phyloP scores from a whole-genome alignment of 2,797 vertebrate species.

The Setipinna tenuifilis region DNA sequence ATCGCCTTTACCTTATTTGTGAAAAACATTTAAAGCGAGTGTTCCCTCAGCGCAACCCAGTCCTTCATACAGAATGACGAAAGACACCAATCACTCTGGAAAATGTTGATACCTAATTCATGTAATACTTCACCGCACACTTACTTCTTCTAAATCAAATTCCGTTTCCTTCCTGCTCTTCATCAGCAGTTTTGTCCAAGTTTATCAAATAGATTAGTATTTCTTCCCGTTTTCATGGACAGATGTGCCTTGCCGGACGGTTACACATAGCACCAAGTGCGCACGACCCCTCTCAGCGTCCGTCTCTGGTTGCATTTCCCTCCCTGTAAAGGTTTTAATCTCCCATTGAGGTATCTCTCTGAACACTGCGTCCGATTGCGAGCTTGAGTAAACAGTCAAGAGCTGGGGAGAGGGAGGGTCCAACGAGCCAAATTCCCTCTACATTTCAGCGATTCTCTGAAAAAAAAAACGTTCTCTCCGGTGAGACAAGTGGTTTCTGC shows the following conservation, averaged over 20 bases:
- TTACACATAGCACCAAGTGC: conserved; percentile 28
- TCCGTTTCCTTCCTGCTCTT: conserved; percentile 42
- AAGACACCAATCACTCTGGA: conserved; percentile 13
- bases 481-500: not conserved
- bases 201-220: conserved; percentile 26
- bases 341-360: conserved; percentile 44
- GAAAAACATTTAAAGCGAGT: conserved; percentile 13
- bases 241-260: conserved; percentile 12
- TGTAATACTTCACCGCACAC: conserved; percentile 22
- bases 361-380: conserved; percentile 45
- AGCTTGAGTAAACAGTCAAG: conserved; percentile 46
- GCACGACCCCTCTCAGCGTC: conserved; percentile 26
- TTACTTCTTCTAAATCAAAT: conserved; percentile 49
- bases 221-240: conserved; percentile 29
- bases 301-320: conserved; percentile 39
- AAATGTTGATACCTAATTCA: not conserved
- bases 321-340: conserved; percentile 45
- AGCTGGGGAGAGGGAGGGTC: conserved; percentile 42
- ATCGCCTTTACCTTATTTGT: conserved; percentile 26
- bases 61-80: conserved; percentile 13
- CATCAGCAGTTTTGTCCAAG: conserved; percentile 44
- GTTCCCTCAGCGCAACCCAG: conserved; percentile 27
- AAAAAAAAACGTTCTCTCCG: not conserved
- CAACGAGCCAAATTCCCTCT: conserved; percentile 7
- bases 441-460: not conserved